Conservation (phyloP, 2,113 vertebrate genomes). For the Corythoichthys haematopterus region DNA sequence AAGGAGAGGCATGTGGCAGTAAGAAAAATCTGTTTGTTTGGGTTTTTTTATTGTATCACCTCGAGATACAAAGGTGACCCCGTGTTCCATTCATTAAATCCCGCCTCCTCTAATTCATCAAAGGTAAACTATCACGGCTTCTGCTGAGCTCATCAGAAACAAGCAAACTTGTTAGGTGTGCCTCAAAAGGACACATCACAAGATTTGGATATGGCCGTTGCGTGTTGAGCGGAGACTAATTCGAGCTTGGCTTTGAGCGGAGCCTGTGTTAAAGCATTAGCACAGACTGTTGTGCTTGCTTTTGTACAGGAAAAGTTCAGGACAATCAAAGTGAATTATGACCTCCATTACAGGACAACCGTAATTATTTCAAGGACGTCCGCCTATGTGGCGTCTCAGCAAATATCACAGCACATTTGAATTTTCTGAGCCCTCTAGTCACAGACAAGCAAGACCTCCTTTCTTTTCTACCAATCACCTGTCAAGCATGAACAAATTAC, state of each 20-base stretch:
- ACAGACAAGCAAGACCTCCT: background rate
- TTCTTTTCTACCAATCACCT: background rate
- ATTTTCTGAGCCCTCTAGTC: conserved; percentile 26
- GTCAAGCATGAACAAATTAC: background rate
- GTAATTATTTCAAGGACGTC: conserved; percentile 67
- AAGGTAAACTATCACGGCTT: conserved; percentile 81
- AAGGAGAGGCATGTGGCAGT: conserved; percentile 94
- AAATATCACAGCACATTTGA: conserved; percentile 37
- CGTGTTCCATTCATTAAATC: conserved; percentile 91
- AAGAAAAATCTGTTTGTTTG: conserved; percentile 93
- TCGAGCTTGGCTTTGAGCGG: conserved; percentile 44
- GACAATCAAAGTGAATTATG: conserved; percentile 67
- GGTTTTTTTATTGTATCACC: conserved; percentile 81
- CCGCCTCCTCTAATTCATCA: conserved; percentile 92
- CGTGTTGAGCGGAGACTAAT: conserved; percentile 58
- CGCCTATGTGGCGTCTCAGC: conserved; percentile 49
- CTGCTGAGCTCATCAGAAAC: conserved; percentile 93
- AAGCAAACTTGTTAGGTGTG: conserved; percentile 81
- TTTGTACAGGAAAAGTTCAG: conserved; percentile 52
- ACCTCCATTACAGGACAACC: conserved; percentile 40
- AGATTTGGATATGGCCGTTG: conserved; percentile 53
- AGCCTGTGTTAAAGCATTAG: conserved; percentile 45
- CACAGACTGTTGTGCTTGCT: conserved; percentile 32
- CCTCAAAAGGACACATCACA: conserved; percentile 79
- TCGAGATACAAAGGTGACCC: conserved; percentile 92